phyloP scores from a whole-genome alignment of 2,113 vertebrate species.

The Calyptommatus sinebrachiatus region DNA sequence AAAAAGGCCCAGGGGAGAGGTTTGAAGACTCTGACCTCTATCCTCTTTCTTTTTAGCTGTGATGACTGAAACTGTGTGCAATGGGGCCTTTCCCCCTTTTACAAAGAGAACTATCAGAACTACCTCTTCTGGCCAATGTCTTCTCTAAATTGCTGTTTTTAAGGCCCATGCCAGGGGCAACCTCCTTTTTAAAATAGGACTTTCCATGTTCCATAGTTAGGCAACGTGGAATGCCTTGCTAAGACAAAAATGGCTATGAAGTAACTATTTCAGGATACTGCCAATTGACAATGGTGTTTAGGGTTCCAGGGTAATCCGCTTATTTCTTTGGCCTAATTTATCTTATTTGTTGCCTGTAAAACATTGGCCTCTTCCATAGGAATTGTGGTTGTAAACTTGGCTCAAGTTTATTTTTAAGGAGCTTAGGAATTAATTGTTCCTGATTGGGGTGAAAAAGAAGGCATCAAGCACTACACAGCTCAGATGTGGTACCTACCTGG shows the following conservation, averaged over 20 bases:
- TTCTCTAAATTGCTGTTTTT: not conserved
- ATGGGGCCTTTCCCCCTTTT: not conserved
- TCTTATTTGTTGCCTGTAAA: not conserved
- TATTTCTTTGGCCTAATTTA: not conserved
- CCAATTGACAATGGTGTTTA: not conserved
- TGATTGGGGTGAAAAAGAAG: not conserved
- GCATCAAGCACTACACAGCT: not conserved
- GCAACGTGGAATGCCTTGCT: not conserved
- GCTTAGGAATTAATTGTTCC: not conserved
- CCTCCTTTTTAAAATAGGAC: not conserved
- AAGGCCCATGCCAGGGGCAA: not conserved
- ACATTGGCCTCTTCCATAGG: not conserved
- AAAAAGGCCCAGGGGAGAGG: no score
- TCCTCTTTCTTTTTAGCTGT: not conserved
- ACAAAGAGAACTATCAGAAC: not conserved
- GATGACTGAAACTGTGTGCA: not conserved
- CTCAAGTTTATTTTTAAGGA: not conserved
- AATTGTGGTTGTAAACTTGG: not conserved
- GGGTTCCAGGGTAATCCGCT: not conserved
- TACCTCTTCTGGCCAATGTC: not conserved
- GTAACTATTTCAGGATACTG: slow-evolving; percentile 7
- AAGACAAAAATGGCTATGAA: not conserved
- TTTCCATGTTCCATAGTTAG: not conserved
- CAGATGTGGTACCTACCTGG: not conserved
- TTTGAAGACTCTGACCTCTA: no score